Evolutionary conservation across 2,888 invertebrate genomes (phyloP).

Genomic region (Tineola bisselliella): DNA sequence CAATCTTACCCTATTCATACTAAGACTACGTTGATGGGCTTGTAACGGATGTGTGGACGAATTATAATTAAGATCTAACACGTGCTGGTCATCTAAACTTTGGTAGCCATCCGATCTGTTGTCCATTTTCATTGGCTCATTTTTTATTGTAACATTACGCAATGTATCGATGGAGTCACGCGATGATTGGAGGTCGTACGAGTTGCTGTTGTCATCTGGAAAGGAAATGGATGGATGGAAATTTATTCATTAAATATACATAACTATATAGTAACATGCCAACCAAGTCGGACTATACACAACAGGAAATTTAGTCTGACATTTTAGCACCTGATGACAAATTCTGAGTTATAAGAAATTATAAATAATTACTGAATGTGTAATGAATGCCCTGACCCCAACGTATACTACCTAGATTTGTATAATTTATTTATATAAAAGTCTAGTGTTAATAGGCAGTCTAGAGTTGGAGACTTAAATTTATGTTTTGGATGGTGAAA

Average conservation of each 20-base stretch:
- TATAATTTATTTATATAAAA: too few species aligned
- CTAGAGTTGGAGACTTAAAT: too few species aligned
- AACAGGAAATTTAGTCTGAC: too few species aligned
- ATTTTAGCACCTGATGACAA: too few species aligned
- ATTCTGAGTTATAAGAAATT: too few species aligned
- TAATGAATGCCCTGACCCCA: too few species aligned
- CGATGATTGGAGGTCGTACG: constrained; percentile 53
- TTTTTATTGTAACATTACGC: constrained; percentile 54
- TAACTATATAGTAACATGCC: neutral
- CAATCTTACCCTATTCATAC: constrained; percentile 64
- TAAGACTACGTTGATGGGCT: constrained; percentile 56
- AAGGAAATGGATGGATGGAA: constrained; percentile 7
- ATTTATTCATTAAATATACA: neutral
- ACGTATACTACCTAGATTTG: too few species aligned
- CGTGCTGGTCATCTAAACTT: constrained; percentile 48
- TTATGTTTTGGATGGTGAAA: too few species aligned
- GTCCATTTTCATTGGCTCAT: constrained; percentile 41
- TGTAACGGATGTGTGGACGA: constrained; percentile 36
- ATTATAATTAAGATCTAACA: constrained; percentile 50
- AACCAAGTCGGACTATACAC: too few species aligned
- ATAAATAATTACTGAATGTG: too few species aligned
- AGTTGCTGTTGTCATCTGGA: constrained; percentile 56
- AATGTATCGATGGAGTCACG: constrained; percentile 59
- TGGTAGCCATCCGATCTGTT: constrained; percentile 35
- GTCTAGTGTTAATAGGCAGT: too few species aligned